Evolutionary conservation across 2,888 invertebrate species (phyloP), one percentile per base, ranked within the genome.

Genomic region (Formica aserva): DNA sequence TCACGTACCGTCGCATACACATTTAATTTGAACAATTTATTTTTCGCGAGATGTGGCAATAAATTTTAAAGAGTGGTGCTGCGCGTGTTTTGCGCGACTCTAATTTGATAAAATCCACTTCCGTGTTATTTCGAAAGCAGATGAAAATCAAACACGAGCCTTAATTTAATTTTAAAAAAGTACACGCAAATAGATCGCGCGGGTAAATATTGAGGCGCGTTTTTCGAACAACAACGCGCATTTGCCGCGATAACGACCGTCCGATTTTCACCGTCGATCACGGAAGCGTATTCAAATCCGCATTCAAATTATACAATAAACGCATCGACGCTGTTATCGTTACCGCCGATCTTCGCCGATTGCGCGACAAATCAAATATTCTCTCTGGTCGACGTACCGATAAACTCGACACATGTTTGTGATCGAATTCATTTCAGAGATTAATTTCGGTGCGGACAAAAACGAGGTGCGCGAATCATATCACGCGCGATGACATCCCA

Each of bases 351-450:
- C 83, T 76, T 80, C 32, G 83, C 62, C 55, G 72, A 82, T 71
- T 84, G 77, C 84, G 84, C 72, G 77, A 65, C 78, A 86, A 81
- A 86, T 86, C 82, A 85, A 82, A 67, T 72, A 72, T 65, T 62
- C 75, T 69, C 67, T 78, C 48, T 67, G 55, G 67, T 52, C 74
- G 57, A 75, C 60, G 85, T 60, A 29, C 57, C 86, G 85, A 85
- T 88, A 89, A 88, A 72, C 83, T 72, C 83, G 77, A 57, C 71
- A 45, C 76, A 38, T 55, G 75, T 83, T 87, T 66, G 29, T 82
- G 88, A 83, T 89, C 88, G 85, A 83, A 86, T 88, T 88, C 82
- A 88, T 86, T 88, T 89, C 82, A 67, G 76, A 78, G 83, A 84
- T 85, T 86, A 85, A 85, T 86, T 83, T 84, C 71, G 38, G 45